phyloP scores from a whole-genome alignment of 2,888 invertebrate species.

The Troides aeacus region DNA sequence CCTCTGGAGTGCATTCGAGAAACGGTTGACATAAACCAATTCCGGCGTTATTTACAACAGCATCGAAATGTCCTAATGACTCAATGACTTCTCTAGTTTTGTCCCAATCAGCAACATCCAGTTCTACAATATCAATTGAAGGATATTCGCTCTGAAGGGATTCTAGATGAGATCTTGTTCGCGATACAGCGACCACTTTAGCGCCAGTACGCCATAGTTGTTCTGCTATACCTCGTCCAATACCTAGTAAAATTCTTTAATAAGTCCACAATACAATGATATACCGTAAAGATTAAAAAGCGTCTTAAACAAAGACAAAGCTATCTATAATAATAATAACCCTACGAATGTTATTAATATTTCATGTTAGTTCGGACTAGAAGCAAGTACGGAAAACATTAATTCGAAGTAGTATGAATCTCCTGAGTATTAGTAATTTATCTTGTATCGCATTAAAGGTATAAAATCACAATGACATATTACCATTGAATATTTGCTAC shows the following conservation, averaged over 20 bases:
- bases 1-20: constrained; percentile 80
- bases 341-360: too few relatives aligned
- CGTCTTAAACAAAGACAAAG: too few relatives aligned
- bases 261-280: background rate
- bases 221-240: constrained; percentile 83
- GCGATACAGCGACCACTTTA: constrained; percentile 84
- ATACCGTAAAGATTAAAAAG: too few relatives aligned
- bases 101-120: constrained; percentile 85
- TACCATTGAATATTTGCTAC: too few relatives aligned
- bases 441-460: too few relatives aligned
- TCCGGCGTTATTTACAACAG: constrained; percentile 91
- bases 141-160: constrained; percentile 73
- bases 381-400: too few relatives aligned
- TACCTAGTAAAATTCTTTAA: constrained; percentile 55
- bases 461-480: too few relatives aligned
- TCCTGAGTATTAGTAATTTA: too few relatives aligned
- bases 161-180: constrained; percentile 79
- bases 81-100: constrained; percentile 72
- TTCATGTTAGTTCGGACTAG: too few relatives aligned
- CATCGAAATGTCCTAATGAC: constrained; percentile 81
- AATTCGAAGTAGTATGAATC: too few relatives aligned
- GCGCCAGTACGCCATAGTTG: constrained; percentile 81
- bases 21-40: constrained; percentile 83
- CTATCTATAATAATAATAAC: too few relatives aligned
- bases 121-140: constrained; percentile 76